Evolutionary conservation across 2,888 invertebrate species (phyloP), one percentile per base, ranked within the genome.

Genomic region (Leptinotarsa haldemani): DNA sequence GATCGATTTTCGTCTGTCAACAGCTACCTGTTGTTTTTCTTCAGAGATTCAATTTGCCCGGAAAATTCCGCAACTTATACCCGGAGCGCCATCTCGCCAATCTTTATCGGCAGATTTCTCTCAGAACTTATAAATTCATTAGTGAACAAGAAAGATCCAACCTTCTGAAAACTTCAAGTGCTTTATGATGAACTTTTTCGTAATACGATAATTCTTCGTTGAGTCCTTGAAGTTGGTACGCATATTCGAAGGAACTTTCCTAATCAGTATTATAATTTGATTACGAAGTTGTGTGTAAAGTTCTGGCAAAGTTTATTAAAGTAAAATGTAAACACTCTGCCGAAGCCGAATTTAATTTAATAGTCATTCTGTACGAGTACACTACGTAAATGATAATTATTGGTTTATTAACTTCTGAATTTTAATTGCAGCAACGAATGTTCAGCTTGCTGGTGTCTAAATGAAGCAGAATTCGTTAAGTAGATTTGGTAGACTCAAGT

Each of bases 261-360:
- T 70, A 56, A 70, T 70, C 70, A 65, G 65, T 65, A 65, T 70
- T 58, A 70, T 65, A 70, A 70, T 70, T 70, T 25, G 65, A 70
- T 70, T 70, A 70, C 56, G 47, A 70, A 70, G 70, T 70, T 70
- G 65, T 61, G 61, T 70, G 56, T 70, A 47, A 30, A 68, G 68
- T 68, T 68, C 13, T 15, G 22, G 56, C 22, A 22, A 58, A 70
- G 70, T 70, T 70, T 56, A 65, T 56, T 65, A 70, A 70, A 56
- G 70, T 70, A 47, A 65, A 70, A 70, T 65, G 61, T 65, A 70
- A 70, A 70, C 65, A 70, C 58, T 56, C 65, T 40, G 48, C 65
- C 65, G n/a, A 52, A 70, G 65, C 53, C 48, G 65, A 70, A 56
- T 70, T 70, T 65, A 70, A 70, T 70, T 70, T 65, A 53, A 65